Percentiles rank a stretch among this genome's conserved stretches.
Evolutionary conservation across 2,113 vertebrate genomes (phyloP).

Genomic region (Tautogolabrus adspersus): DNA sequence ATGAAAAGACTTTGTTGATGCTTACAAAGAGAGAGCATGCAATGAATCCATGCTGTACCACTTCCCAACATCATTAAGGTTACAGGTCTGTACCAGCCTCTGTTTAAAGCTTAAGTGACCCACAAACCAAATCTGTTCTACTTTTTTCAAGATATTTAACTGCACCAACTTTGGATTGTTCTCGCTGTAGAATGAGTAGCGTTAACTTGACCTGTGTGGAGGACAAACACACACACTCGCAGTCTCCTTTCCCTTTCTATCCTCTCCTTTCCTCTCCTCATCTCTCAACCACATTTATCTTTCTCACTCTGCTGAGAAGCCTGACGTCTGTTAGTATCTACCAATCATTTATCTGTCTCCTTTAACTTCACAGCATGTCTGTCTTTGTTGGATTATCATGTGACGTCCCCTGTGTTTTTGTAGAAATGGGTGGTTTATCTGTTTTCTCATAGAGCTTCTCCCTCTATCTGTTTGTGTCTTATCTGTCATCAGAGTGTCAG

Average conservation of each 20-base stretch:
- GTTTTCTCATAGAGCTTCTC: conserved; percentile 38
- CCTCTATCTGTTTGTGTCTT: conserved; percentile 44
- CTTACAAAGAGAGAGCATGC: conserved; percentile 7
- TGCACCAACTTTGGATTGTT: conserved; percentile 14
- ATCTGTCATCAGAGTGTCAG: conserved; percentile 56
- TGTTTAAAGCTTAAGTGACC: conserved; percentile 47
- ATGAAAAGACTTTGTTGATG: conserved; percentile 13
- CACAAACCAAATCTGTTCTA: conserved; percentile 45
- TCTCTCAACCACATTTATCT: conserved; percentile 66
- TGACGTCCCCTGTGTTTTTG: conserved; percentile 36
- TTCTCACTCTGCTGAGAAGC: conserved; percentile 47
- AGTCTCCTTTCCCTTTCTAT: conserved; percentile 6
- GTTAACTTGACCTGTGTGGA: conserved; percentile 11
- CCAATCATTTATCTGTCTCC: conserved; percentile 63
- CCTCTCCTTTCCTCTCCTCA: not conserved
- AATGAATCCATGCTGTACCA: conserved; percentile 32
- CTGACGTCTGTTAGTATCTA: conserved; percentile 58
- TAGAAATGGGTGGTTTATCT: conserved; percentile 46
- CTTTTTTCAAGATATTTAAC: conserved; percentile 28
- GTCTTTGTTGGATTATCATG: conserved; percentile 42
- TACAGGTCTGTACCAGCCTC: conserved; percentile 37
- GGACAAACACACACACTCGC: conserved; percentile 28
- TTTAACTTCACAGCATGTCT: conserved; percentile 42
- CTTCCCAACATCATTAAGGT: conserved; percentile 46
- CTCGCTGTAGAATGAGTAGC: not conserved